Evolutionary conservation across 1,140 invertebrate genomes (phyloP).

Genomic region (Pseudoatta argentina): DNA sequence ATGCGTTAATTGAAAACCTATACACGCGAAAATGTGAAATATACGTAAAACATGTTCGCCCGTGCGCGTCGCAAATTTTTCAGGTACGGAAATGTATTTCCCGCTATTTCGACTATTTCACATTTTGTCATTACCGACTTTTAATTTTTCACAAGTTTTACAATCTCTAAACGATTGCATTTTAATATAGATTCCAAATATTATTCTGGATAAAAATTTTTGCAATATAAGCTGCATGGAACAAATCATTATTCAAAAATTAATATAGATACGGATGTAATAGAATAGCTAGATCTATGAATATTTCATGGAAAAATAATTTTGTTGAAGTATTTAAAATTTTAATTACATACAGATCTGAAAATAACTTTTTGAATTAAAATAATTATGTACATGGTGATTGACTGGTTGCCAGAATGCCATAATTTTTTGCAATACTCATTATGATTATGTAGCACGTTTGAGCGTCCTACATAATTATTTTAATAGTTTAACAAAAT

Average conservation of each 20-base stretch:
- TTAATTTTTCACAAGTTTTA: conserved; percentile 39
- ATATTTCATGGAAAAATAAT: neutral
- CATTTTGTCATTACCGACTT: conserved; percentile 44
- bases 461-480: too few species aligned
- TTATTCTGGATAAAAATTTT: conserved; percentile 1
- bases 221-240: neutral
- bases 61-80: conserved; percentile 37
- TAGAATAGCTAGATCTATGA: neutral
- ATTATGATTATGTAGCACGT: too few species aligned
- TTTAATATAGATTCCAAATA: conserved; percentile 19
- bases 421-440: too few species aligned
- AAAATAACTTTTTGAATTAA: too few species aligned
- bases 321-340: neutral
- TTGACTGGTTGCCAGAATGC: too few species aligned
- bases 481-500: too few species aligned
- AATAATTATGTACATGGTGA: too few species aligned
- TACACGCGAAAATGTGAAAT: conserved; percentile 38
- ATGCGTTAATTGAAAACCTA: conserved; percentile 34
- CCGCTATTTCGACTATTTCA: conserved; percentile 37
- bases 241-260: neutral
- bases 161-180: conserved; percentile 13
- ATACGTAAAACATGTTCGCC: conserved; percentile 22
- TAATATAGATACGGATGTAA: neutral
- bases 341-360: neutral
- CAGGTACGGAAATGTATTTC: conserved; percentile 16